These are phyloP conservation scores for Lithobates pipiens DNA, from an alignment of 2,797 vertebrate genomes.

Conservation along the genomic window DNA sequence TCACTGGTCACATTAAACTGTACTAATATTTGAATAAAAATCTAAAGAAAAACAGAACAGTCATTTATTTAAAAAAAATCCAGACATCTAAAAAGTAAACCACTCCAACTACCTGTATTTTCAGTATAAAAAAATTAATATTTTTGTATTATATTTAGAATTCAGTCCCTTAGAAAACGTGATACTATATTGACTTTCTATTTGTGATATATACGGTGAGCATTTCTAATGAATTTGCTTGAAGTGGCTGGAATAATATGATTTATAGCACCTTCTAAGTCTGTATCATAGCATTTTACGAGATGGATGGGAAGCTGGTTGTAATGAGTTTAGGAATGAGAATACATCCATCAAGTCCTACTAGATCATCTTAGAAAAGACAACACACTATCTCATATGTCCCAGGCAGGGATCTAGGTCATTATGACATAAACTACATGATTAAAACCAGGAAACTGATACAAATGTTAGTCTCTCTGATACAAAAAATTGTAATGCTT, in stretches of 20 bases:
- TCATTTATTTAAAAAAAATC: background rate
- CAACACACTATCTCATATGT: constrained; percentile 80
- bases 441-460: constrained; percentile 84
- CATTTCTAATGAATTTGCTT: constrained; percentile 84
- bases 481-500: constrained; percentile 78
- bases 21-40: background rate
- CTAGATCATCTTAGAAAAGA: constrained; percentile 80
- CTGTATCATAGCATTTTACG: constrained; percentile 86
- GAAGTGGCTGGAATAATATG: constrained; percentile 81
- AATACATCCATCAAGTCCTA: constrained; percentile 84
- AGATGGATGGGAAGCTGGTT: constrained; percentile 86
- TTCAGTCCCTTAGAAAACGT: constrained; percentile 51
- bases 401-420: constrained; percentile 82
- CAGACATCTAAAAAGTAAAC: background rate
- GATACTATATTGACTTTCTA: constrained; percentile 74
- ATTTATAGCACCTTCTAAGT: constrained; percentile 81
- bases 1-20: no score
- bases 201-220: constrained; percentile 75
- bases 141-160: background rate
- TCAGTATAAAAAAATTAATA: background rate
- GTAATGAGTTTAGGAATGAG: constrained; percentile 88
- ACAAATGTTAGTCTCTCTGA: constrained; percentile 79
- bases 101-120: background rate
- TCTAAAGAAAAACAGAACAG: background rate
- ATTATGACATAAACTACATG: constrained; percentile 79